phyloP scores from a whole-genome alignment of 1,140 invertebrate species.

The Lutraria rhynchaena region DNA sequence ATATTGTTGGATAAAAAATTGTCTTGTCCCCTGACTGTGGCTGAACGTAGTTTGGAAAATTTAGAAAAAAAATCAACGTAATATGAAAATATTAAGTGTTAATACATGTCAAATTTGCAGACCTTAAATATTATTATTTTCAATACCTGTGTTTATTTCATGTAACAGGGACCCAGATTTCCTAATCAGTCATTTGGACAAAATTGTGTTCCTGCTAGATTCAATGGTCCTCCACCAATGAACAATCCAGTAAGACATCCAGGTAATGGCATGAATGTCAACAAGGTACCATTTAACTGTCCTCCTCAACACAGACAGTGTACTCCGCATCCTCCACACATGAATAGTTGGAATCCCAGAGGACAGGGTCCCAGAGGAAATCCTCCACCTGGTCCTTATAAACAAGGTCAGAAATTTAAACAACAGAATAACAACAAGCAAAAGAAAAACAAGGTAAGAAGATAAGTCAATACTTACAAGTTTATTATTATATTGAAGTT shows the following conservation, averaged over 20 bases:
- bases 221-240: neutral
- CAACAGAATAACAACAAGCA: no score
- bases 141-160: neutral
- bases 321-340: neutral
- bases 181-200: neutral
- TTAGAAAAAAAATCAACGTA: neutral
- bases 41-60: neutral
- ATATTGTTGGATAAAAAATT: neutral
- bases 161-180: constrained; percentile 1
- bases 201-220: neutral
- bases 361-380: neutral
- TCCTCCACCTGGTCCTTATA: no score
- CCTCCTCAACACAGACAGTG: neutral
- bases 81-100: neutral
- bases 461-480: no score
- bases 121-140: no score
- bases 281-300: neutral
- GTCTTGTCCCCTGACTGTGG: neutral
- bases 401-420: no score
- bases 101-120: neutral
- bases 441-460: no score
- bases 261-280: neutral
- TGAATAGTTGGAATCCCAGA: no score
- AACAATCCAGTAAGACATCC: neutral
- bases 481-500: no score